Evolutionary conservation across 1,140 invertebrate species (phyloP).

Genomic region (Metopolophium dirhodum): DNA sequence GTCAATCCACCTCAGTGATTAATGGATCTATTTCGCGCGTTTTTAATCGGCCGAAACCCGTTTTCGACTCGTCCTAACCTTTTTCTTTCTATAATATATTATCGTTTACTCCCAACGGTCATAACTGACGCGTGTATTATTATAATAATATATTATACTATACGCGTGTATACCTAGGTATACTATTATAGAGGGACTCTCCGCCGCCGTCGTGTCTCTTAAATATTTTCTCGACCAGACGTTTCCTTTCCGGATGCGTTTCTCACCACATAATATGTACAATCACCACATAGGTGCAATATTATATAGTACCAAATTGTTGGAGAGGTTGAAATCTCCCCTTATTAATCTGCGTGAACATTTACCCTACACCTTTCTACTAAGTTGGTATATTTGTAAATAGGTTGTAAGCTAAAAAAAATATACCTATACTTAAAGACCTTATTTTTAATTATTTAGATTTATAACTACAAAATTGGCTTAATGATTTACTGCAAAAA

Average conservation of each 20-base stretch:
- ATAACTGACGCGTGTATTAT: not conserved
- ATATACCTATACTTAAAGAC: too few species aligned
- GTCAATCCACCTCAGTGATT: not conserved
- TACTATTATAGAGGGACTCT: not conserved
- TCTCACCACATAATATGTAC: not conserved
- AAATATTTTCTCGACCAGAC: not conserved
- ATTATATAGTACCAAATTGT: too few species aligned
- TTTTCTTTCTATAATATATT: not conserved
- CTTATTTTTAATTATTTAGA: too few species aligned
- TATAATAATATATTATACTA: not conserved
- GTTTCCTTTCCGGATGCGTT: not conserved
- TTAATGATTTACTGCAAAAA: too few species aligned
- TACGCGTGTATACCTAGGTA: not conserved
- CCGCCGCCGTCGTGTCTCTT: not conserved
- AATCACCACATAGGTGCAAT: too few species aligned
- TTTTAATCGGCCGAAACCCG: conserved; percentile 7
- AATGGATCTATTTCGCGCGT: conserved; percentile 5
- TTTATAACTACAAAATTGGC: too few species aligned
- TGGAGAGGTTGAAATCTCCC: too few species aligned
- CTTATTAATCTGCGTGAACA: too few species aligned
- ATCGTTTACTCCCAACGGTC: not conserved
- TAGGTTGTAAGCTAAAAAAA: too few species aligned
- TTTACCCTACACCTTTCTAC: too few species aligned
- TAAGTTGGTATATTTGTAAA: too few species aligned
- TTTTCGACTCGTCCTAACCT: not conserved